Evolutionary conservation across 2,888 invertebrate species (phyloP), one percentile per base, ranked within the genome.

Genomic region (Lathronympha strigana): DNA sequence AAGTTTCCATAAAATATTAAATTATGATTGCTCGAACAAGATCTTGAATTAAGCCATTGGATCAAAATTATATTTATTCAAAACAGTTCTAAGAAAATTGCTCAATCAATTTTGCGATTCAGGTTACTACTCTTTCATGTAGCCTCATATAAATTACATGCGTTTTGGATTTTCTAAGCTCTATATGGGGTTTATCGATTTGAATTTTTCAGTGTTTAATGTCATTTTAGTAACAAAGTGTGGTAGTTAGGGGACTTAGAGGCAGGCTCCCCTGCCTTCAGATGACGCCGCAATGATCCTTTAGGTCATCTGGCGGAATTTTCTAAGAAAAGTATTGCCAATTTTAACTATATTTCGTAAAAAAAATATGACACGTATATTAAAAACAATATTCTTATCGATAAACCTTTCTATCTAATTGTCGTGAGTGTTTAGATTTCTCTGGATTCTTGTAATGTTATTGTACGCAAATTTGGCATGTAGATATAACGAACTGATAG

Each of bases 361-460:
- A 11, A 21, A 43, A 43, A 11, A 40, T 17, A 40, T 40, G 4
- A 21, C 0, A 9, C 4, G 1, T 19, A 43, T 5, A 21, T 21
- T 11, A 19, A 43, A 19, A 21, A 43, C 1, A 47, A 68, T 73
- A 75, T 77, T 78, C 74, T 74, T 74, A 74, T 71, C 69, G 68
- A 72, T 68, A 23, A 71, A 63, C 71, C 69, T 73, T 73, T 72
- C 72, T 76, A 78, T 84, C 82, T 84, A 72, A 77, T 76, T 85
- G 85, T 84, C 73, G 85, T 86, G 81, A 77, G 84, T 85, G 81
- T 76, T 71, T 84, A 85, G 84, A 80, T 63, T 75, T 78, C 72
- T 75, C 75, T 69, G 69, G 69, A 68, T 72, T 78, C 72, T 73
- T 73, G 69, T 77, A 67, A 47, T 25, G 43, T 67, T 61, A 33